These are phyloP conservation scores for Calidris pugnax DNA, from an alignment of 2,113 vertebrate species.

Conservation along the genomic window DNA sequence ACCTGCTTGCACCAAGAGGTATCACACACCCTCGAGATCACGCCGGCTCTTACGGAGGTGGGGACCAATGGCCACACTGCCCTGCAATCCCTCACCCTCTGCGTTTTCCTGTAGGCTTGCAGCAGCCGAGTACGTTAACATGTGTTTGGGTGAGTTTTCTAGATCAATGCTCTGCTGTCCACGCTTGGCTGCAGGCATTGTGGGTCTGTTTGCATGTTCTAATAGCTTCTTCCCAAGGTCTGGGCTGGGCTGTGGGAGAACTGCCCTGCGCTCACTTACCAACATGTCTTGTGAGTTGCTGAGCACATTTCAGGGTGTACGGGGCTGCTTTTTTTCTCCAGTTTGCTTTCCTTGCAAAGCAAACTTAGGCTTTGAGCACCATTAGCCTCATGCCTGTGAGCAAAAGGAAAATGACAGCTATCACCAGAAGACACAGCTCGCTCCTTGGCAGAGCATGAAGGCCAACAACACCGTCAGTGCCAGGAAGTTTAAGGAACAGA, in stretches of 20 bases:
- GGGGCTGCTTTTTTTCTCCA: rapidly evolving
- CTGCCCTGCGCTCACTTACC: background rate
- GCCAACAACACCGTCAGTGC: background rate
- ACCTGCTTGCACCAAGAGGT: rapidly evolving
- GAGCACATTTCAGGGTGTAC: background rate
- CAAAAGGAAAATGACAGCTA: background rate
- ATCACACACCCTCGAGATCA: background rate
- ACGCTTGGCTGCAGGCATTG: background rate
- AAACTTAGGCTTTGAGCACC: background rate
- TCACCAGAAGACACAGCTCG: background rate
- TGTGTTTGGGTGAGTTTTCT: background rate
- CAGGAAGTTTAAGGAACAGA: slow-evolving; percentile 3
- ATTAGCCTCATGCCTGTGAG: background rate
- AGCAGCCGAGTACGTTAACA: background rate
- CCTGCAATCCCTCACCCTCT: background rate
- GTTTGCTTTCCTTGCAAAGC: background rate
- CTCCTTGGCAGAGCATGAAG: background rate
- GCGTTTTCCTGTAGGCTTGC: rapidly evolving
- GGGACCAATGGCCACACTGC: background rate
- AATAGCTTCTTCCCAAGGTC: background rate
- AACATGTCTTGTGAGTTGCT: background rate
- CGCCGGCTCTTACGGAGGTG: rapidly evolving
- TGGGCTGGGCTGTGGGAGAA: background rate
- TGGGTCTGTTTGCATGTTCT: background rate
- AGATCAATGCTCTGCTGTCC: background rate